These are phyloP conservation scores for Drosophila peninsularis DNA, from an alignment of 2,888 invertebrate genomes.

Conservation along the genomic window DNA sequence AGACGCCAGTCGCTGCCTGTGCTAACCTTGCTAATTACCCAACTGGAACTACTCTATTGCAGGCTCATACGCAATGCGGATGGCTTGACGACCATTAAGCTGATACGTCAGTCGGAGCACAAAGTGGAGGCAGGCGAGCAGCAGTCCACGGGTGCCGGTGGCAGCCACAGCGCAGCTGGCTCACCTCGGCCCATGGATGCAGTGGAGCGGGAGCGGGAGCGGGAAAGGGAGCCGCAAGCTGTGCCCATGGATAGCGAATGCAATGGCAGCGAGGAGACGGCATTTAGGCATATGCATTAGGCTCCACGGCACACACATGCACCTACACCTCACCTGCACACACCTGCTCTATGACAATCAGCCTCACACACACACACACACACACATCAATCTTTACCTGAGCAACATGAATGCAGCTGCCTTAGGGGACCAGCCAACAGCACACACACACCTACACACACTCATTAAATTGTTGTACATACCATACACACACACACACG, in stretches of 20 bases:
- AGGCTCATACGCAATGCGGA: conserved; percentile 85
- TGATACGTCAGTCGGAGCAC: conserved; percentile 75
- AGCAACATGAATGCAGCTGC: conserved; percentile 49
- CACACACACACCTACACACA: conserved; percentile 15
- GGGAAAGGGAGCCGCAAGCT: conserved; percentile 17
- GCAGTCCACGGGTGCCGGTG: conserved; percentile 16
- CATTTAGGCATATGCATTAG: conserved; percentile 73
- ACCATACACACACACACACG: conserved; percentile 21
- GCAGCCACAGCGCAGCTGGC: conserved; percentile 15
- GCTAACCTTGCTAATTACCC: conserved; percentile 36
- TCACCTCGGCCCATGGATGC: conserved; percentile 65
- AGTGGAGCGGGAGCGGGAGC: conserved; percentile 31
- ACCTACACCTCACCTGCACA: conserved; percentile 18
- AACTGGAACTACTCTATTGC: conserved; percentile 29
- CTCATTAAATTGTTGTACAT: conserved; percentile 16
- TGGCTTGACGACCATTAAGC: conserved; percentile 84
- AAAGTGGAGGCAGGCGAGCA: conserved; percentile 43
- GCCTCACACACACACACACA: conserved; percentile 1
- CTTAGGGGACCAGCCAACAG: conserved; percentile 55
- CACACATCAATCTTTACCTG: conserved; percentile 51
- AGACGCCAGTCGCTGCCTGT: not conserved
- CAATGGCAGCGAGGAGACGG: conserved; percentile 42
- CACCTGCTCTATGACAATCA: conserved; percentile 24
- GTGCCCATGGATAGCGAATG: conserved; percentile 58
- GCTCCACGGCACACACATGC: conserved; percentile 3